Percentiles rank a stretch among this genome's conserved stretches.
Conservation (phyloP, 2,888 invertebrate species). For the Hymenopus coronatus region DNA sequence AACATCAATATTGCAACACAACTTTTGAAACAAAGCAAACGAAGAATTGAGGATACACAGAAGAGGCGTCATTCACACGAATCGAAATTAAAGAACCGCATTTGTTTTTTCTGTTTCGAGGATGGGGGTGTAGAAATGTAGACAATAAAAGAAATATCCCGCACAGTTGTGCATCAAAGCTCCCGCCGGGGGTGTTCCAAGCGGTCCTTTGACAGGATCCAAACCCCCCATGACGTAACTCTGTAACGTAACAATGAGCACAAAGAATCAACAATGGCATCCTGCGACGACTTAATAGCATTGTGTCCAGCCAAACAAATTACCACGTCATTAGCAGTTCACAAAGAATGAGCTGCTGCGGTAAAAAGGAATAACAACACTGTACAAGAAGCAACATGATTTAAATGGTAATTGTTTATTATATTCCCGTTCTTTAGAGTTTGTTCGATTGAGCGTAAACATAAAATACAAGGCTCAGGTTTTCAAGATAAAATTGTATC, state of each 20-base stretch:
- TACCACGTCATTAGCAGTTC: background rate
- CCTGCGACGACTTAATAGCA: slow-evolving; percentile 12
- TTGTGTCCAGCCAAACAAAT: slow-evolving; percentile 20
- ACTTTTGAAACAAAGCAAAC: background rate
- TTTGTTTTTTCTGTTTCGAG: background rate
- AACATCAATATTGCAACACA: background rate
- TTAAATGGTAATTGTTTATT: slow-evolving; percentile 14
- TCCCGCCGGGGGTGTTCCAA: slow-evolving; percentile 3
- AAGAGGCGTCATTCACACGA: background rate
- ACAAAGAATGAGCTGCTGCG: background rate
- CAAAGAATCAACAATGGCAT: slow-evolving; percentile 18
- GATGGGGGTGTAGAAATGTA: background rate
- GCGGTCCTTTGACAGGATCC: slow-evolving; percentile 12
- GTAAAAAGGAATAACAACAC: background rate
- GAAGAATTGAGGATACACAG: background rate
- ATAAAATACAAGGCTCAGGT: background rate
- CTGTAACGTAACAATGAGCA: slow-evolving; percentile 11
- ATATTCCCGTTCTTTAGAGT: background rate
- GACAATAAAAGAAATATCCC: slow-evolving; percentile 9
- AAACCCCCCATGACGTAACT: slow-evolving; percentile 16
- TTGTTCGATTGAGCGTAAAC: slow-evolving; percentile 1
- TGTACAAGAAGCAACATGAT: background rate
- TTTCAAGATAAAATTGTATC: background rate
- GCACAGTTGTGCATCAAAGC: background rate
- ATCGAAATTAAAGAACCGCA: background rate